Conservation (phyloP, 2,797 vertebrate genomes). For the Dryobates pubescens region DNA sequence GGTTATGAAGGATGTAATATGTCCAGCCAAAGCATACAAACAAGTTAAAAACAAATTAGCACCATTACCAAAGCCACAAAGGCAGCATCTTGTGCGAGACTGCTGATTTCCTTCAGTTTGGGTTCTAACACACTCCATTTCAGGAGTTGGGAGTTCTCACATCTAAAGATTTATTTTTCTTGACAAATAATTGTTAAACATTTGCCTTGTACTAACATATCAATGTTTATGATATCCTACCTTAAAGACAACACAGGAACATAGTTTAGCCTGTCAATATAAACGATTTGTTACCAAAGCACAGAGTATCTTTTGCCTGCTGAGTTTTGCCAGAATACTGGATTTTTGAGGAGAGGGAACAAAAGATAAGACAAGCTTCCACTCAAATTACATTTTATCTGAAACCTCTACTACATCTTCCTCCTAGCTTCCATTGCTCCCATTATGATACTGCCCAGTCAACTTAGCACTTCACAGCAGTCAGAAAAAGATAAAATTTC, state of each 20-base stretch:
- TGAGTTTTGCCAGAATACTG: not conserved
- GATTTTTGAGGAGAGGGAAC: fast-evolving
- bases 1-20: conserved; percentile 46
- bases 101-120: not conserved
- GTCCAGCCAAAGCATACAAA: conserved; percentile 65
- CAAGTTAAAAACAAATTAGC: conserved; percentile 55
- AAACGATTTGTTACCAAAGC: not conserved
- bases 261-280: not conserved
- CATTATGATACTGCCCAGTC: not conserved
- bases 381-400: not conserved
- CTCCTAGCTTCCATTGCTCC: not conserved
- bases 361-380: not conserved
- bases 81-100: conserved; percentile 4
- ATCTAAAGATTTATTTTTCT: conserved; percentile 16
- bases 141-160: not conserved
- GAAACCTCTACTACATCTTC: not conserved
- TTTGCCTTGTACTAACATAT: not conserved
- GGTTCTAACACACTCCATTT: not conserved
- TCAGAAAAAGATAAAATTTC: not conserved
- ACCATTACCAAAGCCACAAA: conserved; percentile 61
- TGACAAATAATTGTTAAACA: conserved; percentile 4
- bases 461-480: not conserved
- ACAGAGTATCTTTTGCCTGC: not conserved
- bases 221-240: not conserved
- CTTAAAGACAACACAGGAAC: not conserved